These are phyloP conservation scores for Formicarius rufipectus DNA, from an alignment of 2,113 vertebrate genomes.

Conservation along the genomic window DNA sequence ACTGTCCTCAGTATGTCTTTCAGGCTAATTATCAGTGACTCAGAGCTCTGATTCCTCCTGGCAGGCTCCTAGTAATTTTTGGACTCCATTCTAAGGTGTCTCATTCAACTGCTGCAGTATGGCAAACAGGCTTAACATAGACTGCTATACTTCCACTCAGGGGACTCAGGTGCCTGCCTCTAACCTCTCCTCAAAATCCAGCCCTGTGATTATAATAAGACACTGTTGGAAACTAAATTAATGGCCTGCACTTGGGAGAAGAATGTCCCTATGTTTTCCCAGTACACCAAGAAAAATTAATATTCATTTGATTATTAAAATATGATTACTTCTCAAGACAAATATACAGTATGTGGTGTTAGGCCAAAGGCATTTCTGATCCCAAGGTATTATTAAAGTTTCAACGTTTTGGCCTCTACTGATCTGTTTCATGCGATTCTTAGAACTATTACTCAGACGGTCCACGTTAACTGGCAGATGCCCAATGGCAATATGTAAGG, in stretches of 20 bases:
- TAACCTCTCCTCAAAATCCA: neutral
- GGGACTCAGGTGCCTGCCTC: neutral
- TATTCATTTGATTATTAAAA: neutral
- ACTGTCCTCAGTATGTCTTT: neutral
- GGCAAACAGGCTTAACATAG: neutral
- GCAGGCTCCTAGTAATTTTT: neutral
- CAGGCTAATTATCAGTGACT: neutral
- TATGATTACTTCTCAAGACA: neutral
- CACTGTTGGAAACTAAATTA: neutral
- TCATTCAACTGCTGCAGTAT: neutral
- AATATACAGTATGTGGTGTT: neutral
- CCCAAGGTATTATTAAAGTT: constrained; percentile 25
- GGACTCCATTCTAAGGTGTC: neutral
- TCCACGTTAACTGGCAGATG: constrained; percentile 14
- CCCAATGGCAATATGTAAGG: constrained; percentile 26
- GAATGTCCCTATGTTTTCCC: neutral
- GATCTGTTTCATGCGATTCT: neutral
- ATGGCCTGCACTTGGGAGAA: neutral
- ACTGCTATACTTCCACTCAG: neutral
- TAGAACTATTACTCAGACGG: constrained; percentile 29
- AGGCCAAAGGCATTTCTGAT: constrained; percentile 8
- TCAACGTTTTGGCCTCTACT: neutral
- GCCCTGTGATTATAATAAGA: neutral
- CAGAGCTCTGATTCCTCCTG: neutral
- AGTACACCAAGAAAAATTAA: neutral